Conservation (phyloP, 1,140 invertebrate species). For the Drosophila ogumai region DNA sequence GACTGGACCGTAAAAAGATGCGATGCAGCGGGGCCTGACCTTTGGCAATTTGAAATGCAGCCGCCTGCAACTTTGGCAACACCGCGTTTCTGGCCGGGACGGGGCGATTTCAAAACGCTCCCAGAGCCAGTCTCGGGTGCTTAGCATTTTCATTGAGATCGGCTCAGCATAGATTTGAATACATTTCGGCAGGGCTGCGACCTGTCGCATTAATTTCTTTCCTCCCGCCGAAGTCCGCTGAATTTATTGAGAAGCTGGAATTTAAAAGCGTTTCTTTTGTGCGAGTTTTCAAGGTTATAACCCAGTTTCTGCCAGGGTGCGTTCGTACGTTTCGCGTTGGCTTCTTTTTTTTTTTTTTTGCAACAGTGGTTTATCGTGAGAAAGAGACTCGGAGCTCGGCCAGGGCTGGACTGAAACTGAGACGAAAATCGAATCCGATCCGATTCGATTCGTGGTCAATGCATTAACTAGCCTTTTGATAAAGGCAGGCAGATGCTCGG, state of each 20-base stretch:
- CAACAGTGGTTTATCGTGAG: slow-evolving; percentile 72
- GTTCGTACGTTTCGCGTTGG: slow-evolving; percentile 24
- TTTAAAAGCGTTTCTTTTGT: slow-evolving; percentile 67
- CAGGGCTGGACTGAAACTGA: slow-evolving; percentile 33
- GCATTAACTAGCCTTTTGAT: slow-evolving; percentile 61
- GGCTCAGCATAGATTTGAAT: slow-evolving; percentile 73
- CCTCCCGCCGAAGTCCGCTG: slow-evolving; percentile 43
- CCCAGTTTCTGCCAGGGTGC: slow-evolving; percentile 67
- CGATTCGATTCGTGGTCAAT: slow-evolving; percentile 57
- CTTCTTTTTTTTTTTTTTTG: slow-evolving; percentile 26
- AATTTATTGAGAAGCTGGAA: slow-evolving; percentile 75
- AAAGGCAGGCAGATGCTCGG: slow-evolving; percentile 43
- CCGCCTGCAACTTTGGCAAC: slow-evolving; percentile 39
- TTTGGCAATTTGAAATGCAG: slow-evolving; percentile 77
- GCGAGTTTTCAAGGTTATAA: slow-evolving; percentile 76
- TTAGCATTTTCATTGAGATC: slow-evolving; percentile 71
- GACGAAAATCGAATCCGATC: slow-evolving; percentile 64
- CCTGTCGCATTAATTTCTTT: slow-evolving; percentile 54
- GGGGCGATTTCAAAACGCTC: slow-evolving; percentile 60
- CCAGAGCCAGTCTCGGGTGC: slow-evolving; percentile 19
- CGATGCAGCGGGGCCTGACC: slow-evolving; percentile 52
- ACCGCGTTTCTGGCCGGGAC: slow-evolving; percentile 15
- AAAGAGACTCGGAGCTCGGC: slow-evolving; percentile 42
- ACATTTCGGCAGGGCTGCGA: slow-evolving; percentile 45
- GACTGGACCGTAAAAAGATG: slow-evolving; percentile 40